Conservation (phyloP, 2,797 vertebrate genomes). For the Bufotes viridis region DNA sequence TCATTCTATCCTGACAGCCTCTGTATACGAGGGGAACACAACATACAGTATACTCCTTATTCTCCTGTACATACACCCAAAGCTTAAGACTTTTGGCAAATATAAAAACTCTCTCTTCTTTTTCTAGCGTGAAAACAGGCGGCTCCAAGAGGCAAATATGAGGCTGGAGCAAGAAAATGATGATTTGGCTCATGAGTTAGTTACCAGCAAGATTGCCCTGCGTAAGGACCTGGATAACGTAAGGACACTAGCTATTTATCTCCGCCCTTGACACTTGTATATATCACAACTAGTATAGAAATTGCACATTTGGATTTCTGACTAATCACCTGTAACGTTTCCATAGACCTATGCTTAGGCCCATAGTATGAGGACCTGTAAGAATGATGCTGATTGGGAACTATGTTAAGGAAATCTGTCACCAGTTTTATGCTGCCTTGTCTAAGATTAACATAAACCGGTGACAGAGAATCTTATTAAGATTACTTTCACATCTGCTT, state of each 20-base stretch:
- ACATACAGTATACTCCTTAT: background rate
- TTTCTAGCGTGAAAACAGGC: constrained; percentile 90
- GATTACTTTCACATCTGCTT: no score
- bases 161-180: constrained; percentile 98
- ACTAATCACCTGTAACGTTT: no score
- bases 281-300: no score
- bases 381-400: no score
- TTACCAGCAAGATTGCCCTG: constrained; percentile 98
- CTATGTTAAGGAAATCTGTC: no score
- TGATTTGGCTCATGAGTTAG: constrained; percentile 94
- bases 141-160: constrained; percentile 98
- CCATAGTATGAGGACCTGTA: no score
- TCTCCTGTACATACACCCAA: background rate
- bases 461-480: no score
- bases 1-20: background rate
- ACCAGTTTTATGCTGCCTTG: no score
- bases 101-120: background rate
- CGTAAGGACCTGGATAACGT: constrained; percentile 97
- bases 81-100: background rate
- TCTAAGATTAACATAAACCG: no score
- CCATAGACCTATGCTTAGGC: no score
- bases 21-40: background rate
- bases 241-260: constrained; percentile 33
- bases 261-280: no score
- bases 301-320: no score